A percentile compares a stretch with the other conserved stretches of the same genome.
These are phyloP conservation scores for Rhagonycha fulva DNA, from an alignment of 2,888 invertebrate species.

Conservation along the genomic window DNA sequence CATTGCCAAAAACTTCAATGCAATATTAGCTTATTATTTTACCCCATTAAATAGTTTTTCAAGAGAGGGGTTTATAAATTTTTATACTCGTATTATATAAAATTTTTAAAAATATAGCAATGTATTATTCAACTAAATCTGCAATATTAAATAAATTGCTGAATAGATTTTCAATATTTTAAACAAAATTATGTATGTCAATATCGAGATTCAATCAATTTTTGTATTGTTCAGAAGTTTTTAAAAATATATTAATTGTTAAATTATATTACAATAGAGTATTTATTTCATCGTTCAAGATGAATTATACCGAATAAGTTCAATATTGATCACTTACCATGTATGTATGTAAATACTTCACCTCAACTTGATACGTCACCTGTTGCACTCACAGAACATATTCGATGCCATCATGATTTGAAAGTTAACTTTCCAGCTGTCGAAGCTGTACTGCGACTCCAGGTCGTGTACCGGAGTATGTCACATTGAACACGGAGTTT, in stretches of 20 bases:
- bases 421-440: slow-evolving; percentile 28
- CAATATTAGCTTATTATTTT: no score
- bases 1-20: no score
- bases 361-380: not conserved
- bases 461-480: slow-evolving; percentile 41
- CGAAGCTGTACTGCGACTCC: slow-evolving; percentile 35
- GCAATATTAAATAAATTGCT: not conserved
- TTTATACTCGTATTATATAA: no score
- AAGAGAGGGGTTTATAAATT: no score
- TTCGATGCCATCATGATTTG: slow-evolving; percentile 45
- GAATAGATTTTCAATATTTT: not conserved
- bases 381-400: slow-evolving; percentile 19
- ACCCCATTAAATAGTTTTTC: no score
- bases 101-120: no score
- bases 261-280: no score
- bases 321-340: not conserved
- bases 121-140: not conserved
- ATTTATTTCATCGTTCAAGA: not conserved
- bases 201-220: not conserved
- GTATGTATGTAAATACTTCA: not conserved
- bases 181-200: not conserved
- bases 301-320: not conserved
- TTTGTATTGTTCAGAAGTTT: not conserved
- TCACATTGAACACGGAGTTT: slow-evolving; percentile 43
- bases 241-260: no score